phyloP scores from a whole-genome alignment of 1,140 invertebrate species.

The Aphaenogaster ashmeadi region DNA sequence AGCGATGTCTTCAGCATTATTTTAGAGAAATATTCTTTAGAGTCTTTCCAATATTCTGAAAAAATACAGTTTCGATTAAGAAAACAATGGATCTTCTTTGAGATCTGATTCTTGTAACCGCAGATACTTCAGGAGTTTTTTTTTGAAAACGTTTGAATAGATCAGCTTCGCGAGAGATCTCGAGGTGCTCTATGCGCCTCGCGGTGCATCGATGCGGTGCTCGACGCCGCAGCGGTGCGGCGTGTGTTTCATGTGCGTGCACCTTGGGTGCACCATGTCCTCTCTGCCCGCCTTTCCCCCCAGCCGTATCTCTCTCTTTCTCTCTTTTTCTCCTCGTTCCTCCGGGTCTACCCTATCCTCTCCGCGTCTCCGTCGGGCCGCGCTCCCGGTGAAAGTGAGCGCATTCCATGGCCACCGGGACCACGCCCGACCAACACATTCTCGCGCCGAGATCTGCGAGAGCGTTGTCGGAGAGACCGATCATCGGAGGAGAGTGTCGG shows the following conservation, averaged over 20 bases:
- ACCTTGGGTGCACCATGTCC: constrained; percentile 66
- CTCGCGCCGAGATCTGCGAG: constrained; percentile 68
- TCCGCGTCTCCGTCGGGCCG: constrained; percentile 66
- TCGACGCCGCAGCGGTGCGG: constrained; percentile 44
- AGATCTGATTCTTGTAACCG: neutral
- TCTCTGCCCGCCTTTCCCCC: constrained; percentile 44
- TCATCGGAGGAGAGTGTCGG: constrained; percentile 67
- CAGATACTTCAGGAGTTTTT: neutral
- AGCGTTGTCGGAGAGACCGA: constrained; percentile 58
- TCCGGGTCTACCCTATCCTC: constrained; percentile 52
- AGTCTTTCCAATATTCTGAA: neutral
- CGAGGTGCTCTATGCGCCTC: neutral
- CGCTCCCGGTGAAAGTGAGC: constrained; percentile 87
- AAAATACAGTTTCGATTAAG: neutral
- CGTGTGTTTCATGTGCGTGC: constrained; percentile 71
- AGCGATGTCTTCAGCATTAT: neutral
- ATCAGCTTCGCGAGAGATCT: neutral
- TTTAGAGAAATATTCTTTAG: neutral
- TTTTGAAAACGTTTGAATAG: neutral
- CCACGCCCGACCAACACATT: constrained; percentile 85
- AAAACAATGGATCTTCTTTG: neutral
- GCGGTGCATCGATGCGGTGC: constrained; percentile 14
- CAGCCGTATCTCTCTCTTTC: constrained; percentile 31
- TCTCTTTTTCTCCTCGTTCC: constrained; percentile 45
- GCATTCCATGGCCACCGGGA: constrained; percentile 87